These are phyloP conservation scores for Pandemis cinnamomeana DNA, from an alignment of 2,888 invertebrate species.

Conservation along the genomic window DNA sequence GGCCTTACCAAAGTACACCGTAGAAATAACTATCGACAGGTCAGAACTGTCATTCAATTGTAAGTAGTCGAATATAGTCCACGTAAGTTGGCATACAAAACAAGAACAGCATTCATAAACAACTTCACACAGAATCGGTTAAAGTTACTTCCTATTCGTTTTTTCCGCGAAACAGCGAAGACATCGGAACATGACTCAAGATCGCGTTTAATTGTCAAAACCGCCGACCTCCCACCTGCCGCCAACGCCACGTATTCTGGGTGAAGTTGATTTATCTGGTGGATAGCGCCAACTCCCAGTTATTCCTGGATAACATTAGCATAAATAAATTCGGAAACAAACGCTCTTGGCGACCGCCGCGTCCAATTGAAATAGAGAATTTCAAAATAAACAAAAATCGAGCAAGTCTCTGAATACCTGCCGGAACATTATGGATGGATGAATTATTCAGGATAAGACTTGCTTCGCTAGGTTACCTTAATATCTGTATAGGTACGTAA, in stretches of 20 bases:
- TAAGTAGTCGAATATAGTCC: no score
- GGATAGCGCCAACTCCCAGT: constrained; percentile 47
- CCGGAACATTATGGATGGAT: neutral
- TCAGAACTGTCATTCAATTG: no score
- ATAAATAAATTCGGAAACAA: constrained; percentile 59
- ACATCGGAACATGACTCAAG: neutral
- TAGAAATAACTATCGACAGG: no score
- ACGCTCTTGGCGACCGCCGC: constrained; percentile 40
- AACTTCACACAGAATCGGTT: no score
- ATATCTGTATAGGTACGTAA: neutral
- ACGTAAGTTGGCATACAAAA: no score
- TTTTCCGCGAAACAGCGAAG: neutral
- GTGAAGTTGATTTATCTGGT: constrained; percentile 51
- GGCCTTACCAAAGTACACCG: no score
- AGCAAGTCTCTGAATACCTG: neutral
- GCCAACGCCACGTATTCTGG: constrained; percentile 44
- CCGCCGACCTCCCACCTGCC: constrained; percentile 47
- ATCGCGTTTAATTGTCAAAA: neutral
- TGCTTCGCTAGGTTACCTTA: neutral
- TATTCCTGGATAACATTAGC: constrained; percentile 57
- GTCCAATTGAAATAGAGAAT: constrained; percentile 16
- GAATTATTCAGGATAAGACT: neutral
- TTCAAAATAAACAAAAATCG: constrained; percentile 4
- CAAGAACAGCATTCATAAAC: no score
- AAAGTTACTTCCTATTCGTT: no score